Evolutionary conservation across 2,888 invertebrate genomes (phyloP), one percentile per base, ranked within the genome.

Genomic region (Coenonympha arcania): DNA sequence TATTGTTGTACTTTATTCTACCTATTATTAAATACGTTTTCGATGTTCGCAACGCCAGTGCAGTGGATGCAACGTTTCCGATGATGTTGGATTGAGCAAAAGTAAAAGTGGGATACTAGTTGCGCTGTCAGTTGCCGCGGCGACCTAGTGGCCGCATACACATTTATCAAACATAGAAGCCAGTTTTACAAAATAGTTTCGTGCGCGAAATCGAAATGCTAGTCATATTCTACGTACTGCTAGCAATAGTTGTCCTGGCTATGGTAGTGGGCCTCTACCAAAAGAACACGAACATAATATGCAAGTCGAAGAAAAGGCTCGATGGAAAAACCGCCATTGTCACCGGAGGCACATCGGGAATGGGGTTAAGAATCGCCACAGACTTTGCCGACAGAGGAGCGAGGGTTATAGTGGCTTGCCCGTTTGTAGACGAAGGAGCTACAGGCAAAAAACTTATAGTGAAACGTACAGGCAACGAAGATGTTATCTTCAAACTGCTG

Each of bases 401-500:
- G 0, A 69, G 69, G 30, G 83, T 84, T 5, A 79, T 84, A 24
- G 68, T 85, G 8, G 83, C 82, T 1, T 84, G 85, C 37, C 84
- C 85, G 1, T 83, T 71, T 46, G 62, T 73, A 40, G 69, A 74
- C 1, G 85, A 85, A 64, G 85, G 84, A 0, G 56, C 60, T 1
- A 53, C 60, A 2, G 84, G 76, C 0, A 68, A 65, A 89, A 91
- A 90, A 58, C 88, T 89, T 61, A 89, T 95, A 9, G 72, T 88
- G 1, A 88, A 88, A 61, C 88, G 88, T 57, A 90, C 91, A 0
- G 90, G 90, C 28, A 94, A 93, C 66, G 79, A 87, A 18, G 90
- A 92, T 54, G 78, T 95, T 0, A 65, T 91, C 1, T 90, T 93
- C 1, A 91, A 91, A 68, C 88, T 92, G 65, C 76, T 95, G 20